Evolutionary conservation across 2,888 invertebrate genomes (phyloP), one percentile per base, ranked within the genome.

Genomic region (Antitype chi): DNA sequence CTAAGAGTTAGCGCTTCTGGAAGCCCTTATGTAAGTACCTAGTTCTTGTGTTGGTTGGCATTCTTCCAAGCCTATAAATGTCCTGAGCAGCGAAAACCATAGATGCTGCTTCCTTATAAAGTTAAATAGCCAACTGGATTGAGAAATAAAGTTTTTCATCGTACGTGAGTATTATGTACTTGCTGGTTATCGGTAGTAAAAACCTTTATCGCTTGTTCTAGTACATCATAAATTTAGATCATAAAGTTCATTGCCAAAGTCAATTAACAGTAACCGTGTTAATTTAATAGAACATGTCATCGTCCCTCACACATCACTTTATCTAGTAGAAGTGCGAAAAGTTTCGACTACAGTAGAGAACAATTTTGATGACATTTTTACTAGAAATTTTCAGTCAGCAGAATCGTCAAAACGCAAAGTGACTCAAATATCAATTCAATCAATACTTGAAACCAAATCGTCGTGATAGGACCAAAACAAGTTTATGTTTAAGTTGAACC

Each of bases 31-130:
- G 91, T 91, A 91, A 93, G 92, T 87, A 74, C 79, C 67, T 63
- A 89, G 87, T 89, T 88, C 88, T 89, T 82, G 87, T 87, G 86
- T 88, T 80, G 85, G 86, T 90, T 95, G 95, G 95, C 95, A 90
- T 86, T 84, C 84, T 82, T 91, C 95, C 95, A 95, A 92, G 85
- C 86, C 94, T 94, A 94, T 95, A 92, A 94, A 92, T 90, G 93
- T 92, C 90, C 90, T 90, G 88, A 82, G 87, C 89, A 87, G 88
- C 71, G 81, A 88, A 92, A 92, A 91, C 90, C 87, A 90, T 89
- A 90, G 90, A 89, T 85, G 89, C 90, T 89, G 88, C 91, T 91
- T 94, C 93, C 94, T 92, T 93, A 91, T 90, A 86, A 85, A 90
- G 87, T 72, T 76, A 78, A 75, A 78, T 86, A 76, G 74, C 74